Conservation (phyloP, 2,888 invertebrate genomes). For the Heterodera filipjevi region DNA sequence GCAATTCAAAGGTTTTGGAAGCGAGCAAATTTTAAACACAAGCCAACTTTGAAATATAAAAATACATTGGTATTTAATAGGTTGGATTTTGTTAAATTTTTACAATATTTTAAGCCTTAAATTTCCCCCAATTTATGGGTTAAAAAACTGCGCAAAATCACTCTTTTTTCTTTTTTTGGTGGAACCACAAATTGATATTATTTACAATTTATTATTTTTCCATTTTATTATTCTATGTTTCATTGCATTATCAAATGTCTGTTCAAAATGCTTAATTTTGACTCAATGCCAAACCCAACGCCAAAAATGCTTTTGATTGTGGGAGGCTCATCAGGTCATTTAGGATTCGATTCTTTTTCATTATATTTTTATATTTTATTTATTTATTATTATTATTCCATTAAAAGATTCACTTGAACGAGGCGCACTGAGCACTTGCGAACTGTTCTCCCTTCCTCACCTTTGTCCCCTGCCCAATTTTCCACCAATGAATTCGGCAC, state of each 20-base stretch:
- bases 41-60: no score
- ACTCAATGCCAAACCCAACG: background rate
- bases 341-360: no score
- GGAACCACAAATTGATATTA: background rate
- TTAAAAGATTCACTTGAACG: constrained; percentile 12
- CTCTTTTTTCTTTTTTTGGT: no score
- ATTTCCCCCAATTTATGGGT: no score
- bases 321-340: constrained; percentile 11
- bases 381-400: background rate
- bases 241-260: background rate
- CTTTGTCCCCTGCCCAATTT: background rate
- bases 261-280: background rate
- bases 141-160: no score
- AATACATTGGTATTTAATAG: no score
- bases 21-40: no score
- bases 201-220: background rate
- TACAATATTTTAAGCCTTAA: no score
- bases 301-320: constrained; percentile 22
- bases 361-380: background rate
- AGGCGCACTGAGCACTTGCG: constrained; percentile 11
- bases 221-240: background rate
- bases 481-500: constrained; percentile 10
- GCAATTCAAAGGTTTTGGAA: no score
- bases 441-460: constrained; percentile 6
- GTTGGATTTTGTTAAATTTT: no score